Conservation (phyloP, 2,888 invertebrate genomes). For the Polyommatus icarus region DNA sequence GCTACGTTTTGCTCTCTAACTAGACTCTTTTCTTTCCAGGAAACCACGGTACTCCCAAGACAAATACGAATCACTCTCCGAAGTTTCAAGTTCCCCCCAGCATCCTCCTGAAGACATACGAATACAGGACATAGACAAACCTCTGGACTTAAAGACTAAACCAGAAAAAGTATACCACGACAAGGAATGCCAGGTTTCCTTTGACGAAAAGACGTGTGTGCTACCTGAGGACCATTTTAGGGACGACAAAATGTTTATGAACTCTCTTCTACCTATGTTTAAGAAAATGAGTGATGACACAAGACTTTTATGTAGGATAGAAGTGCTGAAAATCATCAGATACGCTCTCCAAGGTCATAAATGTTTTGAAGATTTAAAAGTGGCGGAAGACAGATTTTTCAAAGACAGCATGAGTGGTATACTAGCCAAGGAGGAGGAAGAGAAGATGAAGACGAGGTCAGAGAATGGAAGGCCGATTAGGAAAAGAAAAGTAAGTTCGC, state of each 20-base stretch:
- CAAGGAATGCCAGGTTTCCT: conserved; percentile 39
- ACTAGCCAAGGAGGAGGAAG: conserved; percentile 54
- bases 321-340: conserved; percentile 67
- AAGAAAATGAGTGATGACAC: conserved; percentile 75
- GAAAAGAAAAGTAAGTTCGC: conserved; percentile 60
- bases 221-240: conserved; percentile 71
- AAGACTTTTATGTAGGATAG: conserved; percentile 64
- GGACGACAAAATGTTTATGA: conserved; percentile 72
- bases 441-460: conserved; percentile 68
- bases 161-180: conserved; percentile 42
- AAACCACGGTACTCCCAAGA: conserved; percentile 72
- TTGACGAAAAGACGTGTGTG: conserved; percentile 64
- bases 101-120: conserved; percentile 61
- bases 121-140: conserved; percentile 59
- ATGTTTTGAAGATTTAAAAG: conserved; percentile 60
- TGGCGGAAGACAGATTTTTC: conserved; percentile 61
- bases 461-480: conserved; percentile 70
- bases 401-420: conserved; percentile 55
- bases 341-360: conserved; percentile 67
- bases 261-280: conserved; percentile 66
- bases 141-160: conserved; percentile 61
- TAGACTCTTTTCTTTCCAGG: conserved; percentile 48
- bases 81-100: conserved; percentile 70
- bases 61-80: conserved; percentile 71
- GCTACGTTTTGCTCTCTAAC: background rate